Conservation (phyloP, 2,888 invertebrate species). For the Cantharis lateralis region DNA sequence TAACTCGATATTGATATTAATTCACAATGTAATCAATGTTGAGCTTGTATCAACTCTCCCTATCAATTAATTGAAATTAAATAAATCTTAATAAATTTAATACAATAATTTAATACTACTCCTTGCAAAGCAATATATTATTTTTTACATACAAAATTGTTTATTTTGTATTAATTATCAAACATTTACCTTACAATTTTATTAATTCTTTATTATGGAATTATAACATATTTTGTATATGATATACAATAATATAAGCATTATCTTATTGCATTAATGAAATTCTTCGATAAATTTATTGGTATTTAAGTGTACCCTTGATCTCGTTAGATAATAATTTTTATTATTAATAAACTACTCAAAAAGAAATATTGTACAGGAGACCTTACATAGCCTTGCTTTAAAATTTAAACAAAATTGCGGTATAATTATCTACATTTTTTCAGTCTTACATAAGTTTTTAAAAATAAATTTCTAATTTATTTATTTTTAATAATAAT, state of each 20-base stretch:
- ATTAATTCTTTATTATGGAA: neutral
- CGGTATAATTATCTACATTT: neutral
- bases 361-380: neutral
- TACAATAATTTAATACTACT: too few species aligned
- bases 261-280: neutral
- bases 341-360: neutral
- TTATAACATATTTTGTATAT: neutral
- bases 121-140: neutral
- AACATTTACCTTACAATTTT: neutral
- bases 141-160: neutral
- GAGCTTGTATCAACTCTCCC: too few species aligned
- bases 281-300: neutral
- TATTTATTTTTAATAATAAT: neutral
- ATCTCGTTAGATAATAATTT: neutral
- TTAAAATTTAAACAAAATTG: neutral
- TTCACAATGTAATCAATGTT: too few species aligned
- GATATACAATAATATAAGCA: neutral
- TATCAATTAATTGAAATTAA: too few species aligned
- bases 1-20: too few species aligned
- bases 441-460: neutral
- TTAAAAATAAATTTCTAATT: neutral
- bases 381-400: neutral
- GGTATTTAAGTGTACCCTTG: neutral
- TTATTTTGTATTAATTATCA: too few species aligned
- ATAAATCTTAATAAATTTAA: too few species aligned